Evolutionary conservation across 2,888 invertebrate genomes (phyloP), one percentile per base, ranked within the genome.

Genomic region (Neoaliturus tenellus): DNA sequence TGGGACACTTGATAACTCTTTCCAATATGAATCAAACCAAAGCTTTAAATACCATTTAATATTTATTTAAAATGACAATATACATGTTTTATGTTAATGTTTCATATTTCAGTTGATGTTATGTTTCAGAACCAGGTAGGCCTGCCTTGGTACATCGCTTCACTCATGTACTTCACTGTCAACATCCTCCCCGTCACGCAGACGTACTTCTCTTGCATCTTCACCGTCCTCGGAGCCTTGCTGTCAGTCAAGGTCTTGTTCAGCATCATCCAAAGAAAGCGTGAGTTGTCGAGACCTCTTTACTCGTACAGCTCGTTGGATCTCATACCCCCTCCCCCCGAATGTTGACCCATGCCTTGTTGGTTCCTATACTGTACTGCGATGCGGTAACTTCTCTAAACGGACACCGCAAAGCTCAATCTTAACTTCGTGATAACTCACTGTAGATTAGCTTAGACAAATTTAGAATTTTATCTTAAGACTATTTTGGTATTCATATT

Each of bases 111-210:
- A n/a, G n/a, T n/a, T n/a, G n/a, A n/a, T n/a, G n/a, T n/a, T n/a
- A n/a, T n/a, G n/a, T 55, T 92, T 85, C 92, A 94, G 94, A 91
- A 92, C 87, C 93, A 93, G 91, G 92, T 92, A 87, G 92, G 92
- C 0, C 89, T 94, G 0, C 94, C 94, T 0, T 88, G 90, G 39
- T 90, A 91, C 83, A 92, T 94, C 51, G 89, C 89, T 82, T 87
- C 88, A 35, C 89, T 92, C 4, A 90, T 94, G 55, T 92, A 91
- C 87, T 92, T 93, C 86, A 91, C 91, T 78, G 91, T 92, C 0
- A 91, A 92, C 0, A 86, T 93, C 1, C 85, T 93, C 62, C 94
- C 93, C 14, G 91, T 91, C 0, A 83, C 92, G 0, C 92, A 93
- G 20, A 90, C 33, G 88, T 91, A 86, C 41, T 84, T 86, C 62